Evolutionary conservation across 1,140 invertebrate genomes (phyloP).

Genomic region (Meloidogyne hapla): DNA sequence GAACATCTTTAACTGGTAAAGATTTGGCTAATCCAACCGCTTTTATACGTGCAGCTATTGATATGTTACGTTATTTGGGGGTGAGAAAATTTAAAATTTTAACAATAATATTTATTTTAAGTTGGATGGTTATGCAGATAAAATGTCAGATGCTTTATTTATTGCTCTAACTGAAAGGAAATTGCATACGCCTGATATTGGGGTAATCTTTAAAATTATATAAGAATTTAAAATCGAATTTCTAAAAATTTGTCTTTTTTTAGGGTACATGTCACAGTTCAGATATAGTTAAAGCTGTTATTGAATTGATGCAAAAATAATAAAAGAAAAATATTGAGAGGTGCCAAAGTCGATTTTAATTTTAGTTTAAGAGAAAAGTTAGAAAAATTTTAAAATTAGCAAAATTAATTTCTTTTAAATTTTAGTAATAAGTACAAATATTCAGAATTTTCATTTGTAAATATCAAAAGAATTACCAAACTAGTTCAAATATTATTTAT

Average conservation of each 20-base stretch:
- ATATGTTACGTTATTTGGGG: conserved; percentile 28
- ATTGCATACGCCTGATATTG: conserved; percentile 57
- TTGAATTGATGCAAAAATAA: conserved; percentile 32
- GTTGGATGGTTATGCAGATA: conserved; percentile 53
- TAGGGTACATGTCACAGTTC: conserved; percentile 31
- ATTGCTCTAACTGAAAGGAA: conserved; percentile 45
- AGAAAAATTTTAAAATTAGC: too few relatives aligned
- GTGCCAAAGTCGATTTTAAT: too few relatives aligned
- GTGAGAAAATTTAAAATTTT: conserved; percentile 15
- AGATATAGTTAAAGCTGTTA: conserved; percentile 54
- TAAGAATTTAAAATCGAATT: not conserved
- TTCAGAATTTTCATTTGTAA: too few relatives aligned
- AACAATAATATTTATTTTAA: conserved; percentile 52
- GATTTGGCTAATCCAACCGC: conserved; percentile 88
- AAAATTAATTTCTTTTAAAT: too few relatives aligned
- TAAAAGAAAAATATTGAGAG: not conserved
- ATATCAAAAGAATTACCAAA: too few relatives aligned
- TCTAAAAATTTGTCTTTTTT: too few relatives aligned
- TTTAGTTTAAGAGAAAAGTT: too few relatives aligned
- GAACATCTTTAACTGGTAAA: conserved; percentile 85
- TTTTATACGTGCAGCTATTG: conserved; percentile 55
- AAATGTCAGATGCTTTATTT: conserved; percentile 57
- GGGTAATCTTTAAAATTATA: conserved; percentile 18
- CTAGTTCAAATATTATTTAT: too few relatives aligned
- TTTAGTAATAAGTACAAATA: too few relatives aligned